phyloP scores from a whole-genome alignment of 2,113 vertebrate genomes.

The Uria lomvia region DNA sequence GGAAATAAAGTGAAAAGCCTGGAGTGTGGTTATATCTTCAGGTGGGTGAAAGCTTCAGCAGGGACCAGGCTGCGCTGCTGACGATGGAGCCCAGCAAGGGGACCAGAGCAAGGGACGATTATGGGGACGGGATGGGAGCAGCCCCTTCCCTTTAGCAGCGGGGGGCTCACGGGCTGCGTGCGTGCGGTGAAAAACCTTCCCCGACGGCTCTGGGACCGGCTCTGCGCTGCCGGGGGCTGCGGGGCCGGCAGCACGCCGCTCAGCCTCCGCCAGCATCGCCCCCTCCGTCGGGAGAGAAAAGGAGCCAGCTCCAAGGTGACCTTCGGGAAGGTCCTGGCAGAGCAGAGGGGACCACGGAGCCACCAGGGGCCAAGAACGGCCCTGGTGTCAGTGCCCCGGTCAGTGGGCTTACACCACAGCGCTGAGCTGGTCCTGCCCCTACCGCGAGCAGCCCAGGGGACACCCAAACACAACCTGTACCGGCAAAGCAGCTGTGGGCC shows the following conservation, averaged over 20 bases:
- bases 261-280: neutral
- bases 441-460: neutral
- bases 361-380: neutral
- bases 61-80: neutral
- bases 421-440: neutral
- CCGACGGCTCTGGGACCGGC: accelerated
- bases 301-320: neutral
- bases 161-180: accelerated
- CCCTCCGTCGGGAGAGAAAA: accelerated
- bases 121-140: accelerated
- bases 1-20: neutral
- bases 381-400: accelerated
- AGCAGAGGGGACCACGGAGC: accelerated
- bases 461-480: neutral
- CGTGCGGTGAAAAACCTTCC: neutral
- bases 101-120: neutral
- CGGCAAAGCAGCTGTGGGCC: neutral
- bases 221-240: neutral
- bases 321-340: neutral
- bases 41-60: neutral
- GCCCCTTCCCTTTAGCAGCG: no score
- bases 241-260: neutral
- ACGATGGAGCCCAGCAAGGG: neutral
- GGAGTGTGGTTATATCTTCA: neutral
- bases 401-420: neutral